These are phyloP conservation scores for Lacanobia wlatinum DNA, from an alignment of 2,888 invertebrate genomes.

Conservation along the genomic window DNA sequence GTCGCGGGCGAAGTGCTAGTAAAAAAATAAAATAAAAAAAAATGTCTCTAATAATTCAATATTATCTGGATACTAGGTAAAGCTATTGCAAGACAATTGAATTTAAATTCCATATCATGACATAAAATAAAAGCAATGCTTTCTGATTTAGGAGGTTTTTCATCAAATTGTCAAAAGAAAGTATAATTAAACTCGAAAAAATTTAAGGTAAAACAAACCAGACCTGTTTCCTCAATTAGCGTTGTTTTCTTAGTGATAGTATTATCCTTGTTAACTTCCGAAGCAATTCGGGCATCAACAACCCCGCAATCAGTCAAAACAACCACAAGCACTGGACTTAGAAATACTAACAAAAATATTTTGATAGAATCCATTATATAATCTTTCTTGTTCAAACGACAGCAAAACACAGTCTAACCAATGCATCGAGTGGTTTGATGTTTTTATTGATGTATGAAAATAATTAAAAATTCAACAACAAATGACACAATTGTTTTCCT, in stretches of 20 bases:
- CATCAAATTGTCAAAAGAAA: background rate
- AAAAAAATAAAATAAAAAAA: no score
- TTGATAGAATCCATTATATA: conserved; percentile 39
- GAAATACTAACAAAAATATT: conserved; percentile 25
- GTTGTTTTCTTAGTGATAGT: background rate
- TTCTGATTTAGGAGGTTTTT: background rate
- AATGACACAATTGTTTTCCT: conserved; percentile 26
- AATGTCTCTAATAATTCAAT: background rate
- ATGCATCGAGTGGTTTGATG: conserved; percentile 13
- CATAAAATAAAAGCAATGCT: background rate
- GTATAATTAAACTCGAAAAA: background rate
- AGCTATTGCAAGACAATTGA: background rate
- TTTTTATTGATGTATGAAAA: conserved; percentile 45
- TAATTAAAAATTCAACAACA: conserved; percentile 42
- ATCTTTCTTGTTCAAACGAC: conserved; percentile 39
- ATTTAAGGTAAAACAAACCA: conserved; percentile 8
- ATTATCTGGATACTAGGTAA: background rate
- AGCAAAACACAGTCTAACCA: conserved; percentile 38
- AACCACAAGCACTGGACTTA: conserved; percentile 18
- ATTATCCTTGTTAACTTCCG: conserved; percentile 14
- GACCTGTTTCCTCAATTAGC: conserved; percentile 34
- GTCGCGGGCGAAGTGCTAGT: no score
- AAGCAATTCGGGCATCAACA: conserved; percentile 4
- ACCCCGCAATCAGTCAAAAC: conserved; percentile 8
- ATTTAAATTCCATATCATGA: background rate